Base-by-base conservation (phyloP, 2,888 invertebrate species). In the Mantis religiosa region DNA sequence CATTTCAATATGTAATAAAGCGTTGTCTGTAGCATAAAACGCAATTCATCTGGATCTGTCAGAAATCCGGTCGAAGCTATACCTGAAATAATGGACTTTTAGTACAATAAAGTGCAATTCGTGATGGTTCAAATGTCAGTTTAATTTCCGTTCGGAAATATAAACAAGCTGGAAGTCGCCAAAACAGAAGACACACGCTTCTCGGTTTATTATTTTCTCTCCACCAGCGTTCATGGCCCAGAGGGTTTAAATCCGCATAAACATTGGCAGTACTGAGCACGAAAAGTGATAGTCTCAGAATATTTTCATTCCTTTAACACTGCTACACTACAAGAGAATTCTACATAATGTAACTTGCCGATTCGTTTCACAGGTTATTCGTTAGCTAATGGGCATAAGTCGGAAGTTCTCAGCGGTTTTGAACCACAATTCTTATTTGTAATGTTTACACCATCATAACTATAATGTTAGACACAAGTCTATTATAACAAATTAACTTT, bases 61-160 rank as follows among this genome's bases (percentile, higher is more conserved):
- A 71, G 54, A 71, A 71, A 71, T 71, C 54, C 20, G 54, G 54
- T 71, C 25, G 34, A 41, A 54, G 47, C 85, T 47, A 25, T 41
- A 85, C 41, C 25, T 30, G 34, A 82, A 82, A 41, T 12, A 28
- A 82, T 82, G 34, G 82, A 87, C 34, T 82, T 81, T 87, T 82
- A 34, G 82, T 28, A 25, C 30, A 81, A 82, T 87, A 82, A 87
- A 87, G 82, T 82, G 81, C 82, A 87, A 87, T 28, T 28, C 87
- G 12, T 34, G 82, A 71, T 34, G 87, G 41, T 87, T 87, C 87
- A 82, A 87, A 87, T 34, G 82, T 34, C 47, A 34, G 25, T 87
- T 86, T 87, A 87, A 87, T 87, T 87, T 87, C 82, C 87, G 87
- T 14, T 82, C 27, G 87, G 87, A 82, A 82, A 87, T 34, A 87